These are phyloP conservation scores for Anguilla japonica DNA, from an alignment of 2,113 vertebrate genomes.

Conservation along the genomic window DNA sequence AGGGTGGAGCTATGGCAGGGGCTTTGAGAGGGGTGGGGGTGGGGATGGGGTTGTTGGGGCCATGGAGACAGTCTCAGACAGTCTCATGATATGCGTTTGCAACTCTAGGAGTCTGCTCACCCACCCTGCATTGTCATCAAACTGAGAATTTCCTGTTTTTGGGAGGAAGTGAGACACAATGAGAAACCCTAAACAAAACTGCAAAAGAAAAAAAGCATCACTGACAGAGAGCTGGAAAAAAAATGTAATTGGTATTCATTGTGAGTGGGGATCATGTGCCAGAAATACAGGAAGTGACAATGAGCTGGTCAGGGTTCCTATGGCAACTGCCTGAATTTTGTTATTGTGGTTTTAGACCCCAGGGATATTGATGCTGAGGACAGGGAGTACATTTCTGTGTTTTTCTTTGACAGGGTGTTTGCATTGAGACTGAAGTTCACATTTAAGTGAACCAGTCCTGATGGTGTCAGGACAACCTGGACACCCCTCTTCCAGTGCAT, in stretches of 20 bases:
- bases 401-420: not conserved
- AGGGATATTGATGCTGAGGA: no score
- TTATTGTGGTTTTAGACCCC: not conserved
- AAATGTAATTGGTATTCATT: not conserved
- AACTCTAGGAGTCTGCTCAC: not conserved
- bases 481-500: not conserved
- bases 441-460: not conserved
- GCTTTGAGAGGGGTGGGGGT: no score
- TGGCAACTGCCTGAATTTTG: not conserved
- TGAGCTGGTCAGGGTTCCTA: not conserved
- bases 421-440: not conserved
- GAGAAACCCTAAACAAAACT: not conserved
- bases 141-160: not conserved
- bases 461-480: not conserved
- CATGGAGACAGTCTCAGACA: not conserved
- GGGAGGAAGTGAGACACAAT: conserved; percentile 1
- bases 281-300: not conserved
- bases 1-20: not conserved
- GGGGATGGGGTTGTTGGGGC: not conserved
- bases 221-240: not conserved
- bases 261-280: not conserved
- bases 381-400: not conserved
- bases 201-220: not conserved
- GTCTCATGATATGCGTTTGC: not conserved
- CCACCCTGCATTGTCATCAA: conserved; percentile 4